Base-by-base conservation (phyloP, 2,797 vertebrate species). In the Thripadectes ignobilis region DNA sequence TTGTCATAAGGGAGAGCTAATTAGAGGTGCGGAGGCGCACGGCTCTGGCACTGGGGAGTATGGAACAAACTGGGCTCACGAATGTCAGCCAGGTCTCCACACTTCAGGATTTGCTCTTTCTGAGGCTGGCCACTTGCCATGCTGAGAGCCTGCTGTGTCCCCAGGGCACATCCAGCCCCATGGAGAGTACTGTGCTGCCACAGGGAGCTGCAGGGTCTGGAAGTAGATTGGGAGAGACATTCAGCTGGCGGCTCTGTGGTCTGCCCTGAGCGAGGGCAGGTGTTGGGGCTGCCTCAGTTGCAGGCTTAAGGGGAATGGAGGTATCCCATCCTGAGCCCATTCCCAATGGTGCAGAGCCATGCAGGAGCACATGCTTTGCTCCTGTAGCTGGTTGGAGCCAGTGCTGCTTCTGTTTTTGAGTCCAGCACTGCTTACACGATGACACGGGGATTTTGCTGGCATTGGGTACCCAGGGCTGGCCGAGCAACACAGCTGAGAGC, bases 1-100 rank as follows among this genome's bases (percentile, higher is more conserved):
- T 85, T 94, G 91, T 88, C 91, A 87, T 94, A 90, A 89, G 89
- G 93, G 92, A 87, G 76, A 89, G 74, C 92, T 97, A 92, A 96
- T 96, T 95, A 95, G 36, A 8, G 68, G 59, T 18, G 0, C 1
- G 0, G 79, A 89, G 61, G 45, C 2, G 0, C n/a, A 1, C 3
- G 0, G 84, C 77, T 36, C 74, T 0, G 2, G 13, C 3, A 0
- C 84, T 16, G 78, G 86, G 87, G 83, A 69, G 21, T 14, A 6
- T 2, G 2, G 82, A 19, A 11, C 77, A 45, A 46, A 39, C 58
- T 2, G 85, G 62, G 77, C 51, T 55, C 76, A 18, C 3, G 0
- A 91, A 34, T 76, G 68, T 39, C 73, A 38, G 49, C 1, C 0
- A 12, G 34, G 48, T 82, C 61, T 61, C 54, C 22, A 1, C 20